These are phyloP conservation scores for Onychomys arenicola DNA, from an alignment of 2,797 vertebrate species.

Conservation along the genomic window DNA sequence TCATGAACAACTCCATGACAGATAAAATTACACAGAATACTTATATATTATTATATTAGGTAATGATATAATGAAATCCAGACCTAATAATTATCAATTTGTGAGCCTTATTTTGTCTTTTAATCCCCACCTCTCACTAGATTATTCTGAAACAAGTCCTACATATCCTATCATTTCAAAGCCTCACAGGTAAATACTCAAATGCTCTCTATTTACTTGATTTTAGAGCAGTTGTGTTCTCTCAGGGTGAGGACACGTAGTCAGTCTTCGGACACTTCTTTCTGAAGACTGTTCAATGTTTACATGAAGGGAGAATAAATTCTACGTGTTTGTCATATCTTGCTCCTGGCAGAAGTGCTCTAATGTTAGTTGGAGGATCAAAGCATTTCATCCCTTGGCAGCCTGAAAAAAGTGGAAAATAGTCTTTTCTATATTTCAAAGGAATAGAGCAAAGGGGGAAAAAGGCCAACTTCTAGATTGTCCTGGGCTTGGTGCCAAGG, in stretches of 20 bases:
- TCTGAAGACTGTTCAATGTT: constrained; percentile 83
- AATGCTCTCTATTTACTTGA: background rate
- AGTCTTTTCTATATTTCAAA: constrained; percentile 84
- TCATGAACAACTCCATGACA: constrained; percentile 1
- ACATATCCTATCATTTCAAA: background rate
- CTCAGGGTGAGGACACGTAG: constrained; percentile 77
- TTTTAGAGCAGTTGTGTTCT: constrained; percentile 82
- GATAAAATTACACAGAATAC: background rate
- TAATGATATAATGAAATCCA: background rate
- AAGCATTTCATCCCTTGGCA: constrained; percentile 85
- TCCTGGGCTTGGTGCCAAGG: constrained; percentile 82
- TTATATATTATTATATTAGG: background rate
- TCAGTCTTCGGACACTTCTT: constrained; percentile 81
- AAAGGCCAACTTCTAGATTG: constrained; percentile 84
- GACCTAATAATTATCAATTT: background rate
- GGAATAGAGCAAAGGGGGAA: constrained; percentile 79
- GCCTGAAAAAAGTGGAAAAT: constrained; percentile 72
- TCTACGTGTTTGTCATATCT: constrained; percentile 86
- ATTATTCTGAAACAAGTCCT: constrained; percentile 10
- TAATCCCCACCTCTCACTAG: background rate
- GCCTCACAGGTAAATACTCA: background rate
- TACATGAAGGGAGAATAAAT: constrained; percentile 85
- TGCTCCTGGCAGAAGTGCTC: constrained; percentile 85
- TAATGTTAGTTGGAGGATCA: constrained; percentile 86
- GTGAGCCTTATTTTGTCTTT: background rate